Conservation (phyloP, 2,113 vertebrate genomes). For the Artemisiospiza belli region DNA sequence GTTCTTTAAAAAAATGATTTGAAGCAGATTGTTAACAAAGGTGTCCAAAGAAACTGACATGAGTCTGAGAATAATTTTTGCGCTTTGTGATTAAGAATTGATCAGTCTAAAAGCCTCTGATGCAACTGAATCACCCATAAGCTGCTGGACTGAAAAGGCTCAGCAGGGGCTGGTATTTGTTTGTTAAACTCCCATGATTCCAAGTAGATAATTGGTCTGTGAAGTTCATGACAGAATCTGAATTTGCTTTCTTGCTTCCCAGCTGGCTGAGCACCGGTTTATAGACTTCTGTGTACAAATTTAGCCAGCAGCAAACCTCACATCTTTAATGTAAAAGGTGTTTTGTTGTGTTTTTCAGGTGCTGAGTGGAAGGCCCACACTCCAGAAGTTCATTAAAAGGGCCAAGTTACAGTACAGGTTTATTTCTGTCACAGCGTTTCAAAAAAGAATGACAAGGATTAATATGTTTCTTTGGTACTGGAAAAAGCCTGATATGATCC, state of each 20-base stretch:
- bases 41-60: slow-evolving; percentile 83
- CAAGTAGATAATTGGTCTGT: slow-evolving; percentile 96
- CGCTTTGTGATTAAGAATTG: slow-evolving; percentile 91
- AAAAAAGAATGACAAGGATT: slow-evolving; percentile 93
- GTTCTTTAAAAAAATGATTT: slow-evolving; percentile 81
- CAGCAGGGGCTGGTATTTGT: slow-evolving; percentile 92
- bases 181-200: slow-evolving; percentile 96
- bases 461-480: slow-evolving; percentile 88
- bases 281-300: slow-evolving; percentile 88
- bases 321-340: slow-evolving; percentile 87
- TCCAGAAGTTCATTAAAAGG: slow-evolving; percentile 87
- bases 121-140: slow-evolving; percentile 87
- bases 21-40: slow-evolving; percentile 83
- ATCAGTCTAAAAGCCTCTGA: slow-evolving; percentile 89
- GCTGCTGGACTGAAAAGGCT: slow-evolving; percentile 84
- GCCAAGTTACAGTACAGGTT: slow-evolving; percentile 86
- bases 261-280: slow-evolving; percentile 86
- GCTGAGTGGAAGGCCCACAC: slow-evolving; percentile 81
- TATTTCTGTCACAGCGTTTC: slow-evolving; percentile 84
- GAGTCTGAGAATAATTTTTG: slow-evolving; percentile 85
- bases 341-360: slow-evolving; percentile 89
- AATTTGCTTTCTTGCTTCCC: slow-evolving; percentile 87
- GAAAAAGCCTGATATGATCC: slow-evolving; percentile 83
- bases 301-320: slow-evolving; percentile 88
- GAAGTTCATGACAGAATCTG: slow-evolving; percentile 91